Evolutionary conservation across 2,113 vertebrate genomes (phyloP).

Genomic region (Osmerus eperlanus): DNA sequence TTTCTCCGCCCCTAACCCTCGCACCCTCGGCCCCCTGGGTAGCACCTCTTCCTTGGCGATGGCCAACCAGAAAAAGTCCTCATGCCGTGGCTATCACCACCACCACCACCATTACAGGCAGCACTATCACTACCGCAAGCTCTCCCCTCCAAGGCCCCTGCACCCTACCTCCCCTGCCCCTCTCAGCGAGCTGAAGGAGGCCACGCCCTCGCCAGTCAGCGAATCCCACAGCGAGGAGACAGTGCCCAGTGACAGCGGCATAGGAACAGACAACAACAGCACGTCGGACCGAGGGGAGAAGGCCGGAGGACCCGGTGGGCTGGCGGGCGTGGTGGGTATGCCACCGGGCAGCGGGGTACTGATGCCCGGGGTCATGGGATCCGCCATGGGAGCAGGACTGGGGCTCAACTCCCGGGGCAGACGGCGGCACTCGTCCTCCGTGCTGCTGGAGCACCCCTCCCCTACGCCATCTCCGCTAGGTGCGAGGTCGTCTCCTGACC

Average conservation of each 20-base stretch:
- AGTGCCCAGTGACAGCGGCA: conserved; percentile 94
- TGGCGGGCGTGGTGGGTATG: conserved; percentile 59
- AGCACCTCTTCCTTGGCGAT: conserved; percentile 39
- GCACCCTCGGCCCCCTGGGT: conserved; percentile 43
- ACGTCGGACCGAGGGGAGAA: conserved; percentile 97
- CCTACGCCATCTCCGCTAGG: conserved; percentile 74
- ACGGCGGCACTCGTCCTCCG: conserved; percentile 78
- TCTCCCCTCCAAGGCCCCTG: conserved; percentile 73
- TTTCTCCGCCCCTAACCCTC: conserved; percentile 72
- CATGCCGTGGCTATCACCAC: conserved; percentile 69
- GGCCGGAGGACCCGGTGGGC: conserved; percentile 61
- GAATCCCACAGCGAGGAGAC: conserved; percentile 99
- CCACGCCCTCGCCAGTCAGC: conserved; percentile 94
- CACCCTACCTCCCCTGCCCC: conserved; percentile 82
- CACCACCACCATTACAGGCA: conserved; percentile 75
- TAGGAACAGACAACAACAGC: conserved; percentile 98
- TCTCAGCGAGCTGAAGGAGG: conserved; percentile 92
- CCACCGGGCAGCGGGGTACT: conserved; percentile 63
- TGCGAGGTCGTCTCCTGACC: conserved; percentile 73
- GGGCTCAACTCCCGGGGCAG: conserved; percentile 69
- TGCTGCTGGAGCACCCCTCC: conserved; percentile 85
- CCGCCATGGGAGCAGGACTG: conserved; percentile 63
- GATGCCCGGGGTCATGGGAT: conserved; percentile 83
- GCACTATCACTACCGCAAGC: conserved; percentile 73
- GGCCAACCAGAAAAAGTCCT: conserved; percentile 71